phyloP scores from a whole-genome alignment of 1,140 invertebrate species.

The Pseudomyrmex flavicornis region DNA sequence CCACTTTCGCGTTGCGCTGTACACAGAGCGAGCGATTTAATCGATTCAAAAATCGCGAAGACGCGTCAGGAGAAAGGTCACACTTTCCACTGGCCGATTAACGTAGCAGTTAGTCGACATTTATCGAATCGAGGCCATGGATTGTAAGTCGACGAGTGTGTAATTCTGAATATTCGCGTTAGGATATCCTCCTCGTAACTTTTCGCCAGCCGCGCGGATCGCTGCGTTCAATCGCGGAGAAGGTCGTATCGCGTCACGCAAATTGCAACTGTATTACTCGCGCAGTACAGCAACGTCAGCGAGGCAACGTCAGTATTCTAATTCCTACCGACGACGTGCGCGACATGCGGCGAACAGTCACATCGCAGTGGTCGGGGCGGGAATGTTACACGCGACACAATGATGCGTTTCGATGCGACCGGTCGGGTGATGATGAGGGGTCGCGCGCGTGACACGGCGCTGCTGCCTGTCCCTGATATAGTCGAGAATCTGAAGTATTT shows the following conservation, averaged over 20 bases:
- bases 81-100: background rate
- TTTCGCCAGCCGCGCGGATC: background rate
- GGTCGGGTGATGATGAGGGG: conserved; percentile 38
- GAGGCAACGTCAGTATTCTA: conserved; percentile 64
- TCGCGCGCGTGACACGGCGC: conserved; percentile 63
- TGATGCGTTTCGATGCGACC: conserved; percentile 68
- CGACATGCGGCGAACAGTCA: conserved; percentile 70
- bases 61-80: background rate
- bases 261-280: conserved; percentile 53
- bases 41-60: background rate
- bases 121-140: too few relatives aligned
- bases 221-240: background rate
- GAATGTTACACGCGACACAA: conserved; percentile 61
- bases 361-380: conserved; percentile 62
- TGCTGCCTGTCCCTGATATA: conserved; percentile 68
- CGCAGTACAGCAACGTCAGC: conserved; percentile 67
- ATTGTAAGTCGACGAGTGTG: background rate
- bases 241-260: conserved; percentile 25
- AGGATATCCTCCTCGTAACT: background rate
- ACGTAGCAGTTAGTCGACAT: too few relatives aligned
- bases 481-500: conserved; percentile 78
- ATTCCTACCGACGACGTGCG: conserved; percentile 36
- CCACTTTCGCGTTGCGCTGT: background rate
- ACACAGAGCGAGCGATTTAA: background rate
- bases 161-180: background rate